These are phyloP conservation scores for Caranx melampygus DNA, from an alignment of 2,113 vertebrate genomes.

Conservation along the genomic window DNA sequence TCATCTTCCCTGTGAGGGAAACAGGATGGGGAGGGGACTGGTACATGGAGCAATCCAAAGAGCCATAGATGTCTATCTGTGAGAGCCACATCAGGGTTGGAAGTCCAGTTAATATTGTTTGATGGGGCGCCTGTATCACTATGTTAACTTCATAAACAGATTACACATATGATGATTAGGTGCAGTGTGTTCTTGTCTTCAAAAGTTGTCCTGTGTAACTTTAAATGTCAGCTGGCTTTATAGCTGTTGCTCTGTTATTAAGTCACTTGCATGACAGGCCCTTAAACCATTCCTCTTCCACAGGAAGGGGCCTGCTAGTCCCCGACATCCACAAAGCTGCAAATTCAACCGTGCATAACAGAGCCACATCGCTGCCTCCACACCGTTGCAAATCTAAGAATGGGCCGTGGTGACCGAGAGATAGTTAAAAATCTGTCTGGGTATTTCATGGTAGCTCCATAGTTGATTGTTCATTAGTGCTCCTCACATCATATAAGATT, in stretches of 20 bases:
- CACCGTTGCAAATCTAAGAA: neutral
- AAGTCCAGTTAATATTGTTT: neutral
- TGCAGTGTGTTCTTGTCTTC: neutral
- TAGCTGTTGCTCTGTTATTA: neutral
- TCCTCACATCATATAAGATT: conserved; percentile 39
- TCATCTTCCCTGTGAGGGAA: neutral
- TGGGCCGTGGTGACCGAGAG: neutral
- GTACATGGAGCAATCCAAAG: neutral
- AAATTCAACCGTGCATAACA: neutral
- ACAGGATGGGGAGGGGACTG: neutral
- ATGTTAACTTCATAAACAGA: no score
- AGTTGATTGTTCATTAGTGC: conserved; percentile 43
- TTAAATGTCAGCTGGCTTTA: neutral
- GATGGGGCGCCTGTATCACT: no score
- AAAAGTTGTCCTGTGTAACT: neutral
- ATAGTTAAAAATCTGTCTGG: neutral
- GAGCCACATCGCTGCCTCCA: neutral
- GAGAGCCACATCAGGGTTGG: neutral
- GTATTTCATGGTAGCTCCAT: conserved; percentile 17
- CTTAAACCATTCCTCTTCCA: no score
- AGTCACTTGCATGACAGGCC: neutral
- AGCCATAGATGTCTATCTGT: neutral
- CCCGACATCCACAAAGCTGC: neutral
- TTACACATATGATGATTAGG: neutral
- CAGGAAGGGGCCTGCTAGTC: neutral